These are phyloP conservation scores for Drosophila takahashii DNA, from an alignment of 1,140 invertebrate species.

Conservation along the genomic window DNA sequence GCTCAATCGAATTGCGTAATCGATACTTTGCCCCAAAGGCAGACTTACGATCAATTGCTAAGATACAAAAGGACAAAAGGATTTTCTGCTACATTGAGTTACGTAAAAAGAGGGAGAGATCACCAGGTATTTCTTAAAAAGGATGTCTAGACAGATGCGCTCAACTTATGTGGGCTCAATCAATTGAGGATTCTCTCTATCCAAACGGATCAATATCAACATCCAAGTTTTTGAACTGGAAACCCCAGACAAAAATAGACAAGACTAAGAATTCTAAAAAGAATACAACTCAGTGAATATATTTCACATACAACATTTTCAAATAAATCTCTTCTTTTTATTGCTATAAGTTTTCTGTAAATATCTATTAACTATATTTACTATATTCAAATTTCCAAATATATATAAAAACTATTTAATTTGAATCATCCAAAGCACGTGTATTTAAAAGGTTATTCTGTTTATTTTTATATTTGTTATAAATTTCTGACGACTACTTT, in stretches of 20 bases:
- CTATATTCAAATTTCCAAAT: too few relatives aligned
- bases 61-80: conserved; percentile 19
- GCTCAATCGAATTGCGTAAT: conserved; percentile 58
- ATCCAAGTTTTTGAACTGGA: conserved; percentile 11
- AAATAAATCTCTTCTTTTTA: background rate
- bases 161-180: conserved; percentile 57
- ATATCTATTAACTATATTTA: too few relatives aligned
- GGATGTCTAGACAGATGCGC: conserved; percentile 57
- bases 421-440: too few relatives aligned
- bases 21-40: conserved; percentile 53
- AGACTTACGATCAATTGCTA: conserved; percentile 34
- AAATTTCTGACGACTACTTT: too few relatives aligned
- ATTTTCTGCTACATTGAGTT: conserved; percentile 73
- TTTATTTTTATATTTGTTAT: too few relatives aligned
- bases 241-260: conserved; percentile 25
- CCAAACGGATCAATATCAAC: conserved; percentile 47
- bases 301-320: too few relatives aligned
- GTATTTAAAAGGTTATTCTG: too few relatives aligned
- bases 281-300: too few relatives aligned
- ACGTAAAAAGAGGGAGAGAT: conserved; percentile 30
- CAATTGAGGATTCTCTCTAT: conserved; percentile 39
- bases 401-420: too few relatives aligned
- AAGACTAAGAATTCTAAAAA: background rate
- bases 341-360: too few relatives aligned
- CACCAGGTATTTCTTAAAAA: conserved; percentile 32